These are phyloP conservation scores for Leptinotarsa lineolata DNA, from an alignment of 1,140 invertebrate genomes.

Conservation along the genomic window DNA sequence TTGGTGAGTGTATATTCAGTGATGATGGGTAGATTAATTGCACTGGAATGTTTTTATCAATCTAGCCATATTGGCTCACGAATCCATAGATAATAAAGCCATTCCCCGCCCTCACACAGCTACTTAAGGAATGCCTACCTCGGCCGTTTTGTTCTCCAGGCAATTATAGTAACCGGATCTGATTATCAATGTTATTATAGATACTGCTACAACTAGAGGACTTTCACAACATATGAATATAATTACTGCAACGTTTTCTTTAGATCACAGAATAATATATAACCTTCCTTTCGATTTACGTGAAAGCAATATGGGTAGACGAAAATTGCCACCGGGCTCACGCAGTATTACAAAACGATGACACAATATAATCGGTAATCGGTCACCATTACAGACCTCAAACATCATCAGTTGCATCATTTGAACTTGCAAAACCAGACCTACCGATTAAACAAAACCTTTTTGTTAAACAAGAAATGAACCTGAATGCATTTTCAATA, in stretches of 20 bases:
- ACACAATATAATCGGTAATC: not conserved
- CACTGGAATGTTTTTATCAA: no score
- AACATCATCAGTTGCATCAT: constrained; percentile 1
- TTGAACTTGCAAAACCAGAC: constrained; percentile 1
- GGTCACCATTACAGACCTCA: not conserved
- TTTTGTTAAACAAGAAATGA: not conserved
- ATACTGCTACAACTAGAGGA: constrained; percentile 3
- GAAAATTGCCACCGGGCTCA: not conserved
- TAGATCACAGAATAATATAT: not conserved
- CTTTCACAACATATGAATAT: constrained; percentile 8
- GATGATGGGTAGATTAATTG: no score
- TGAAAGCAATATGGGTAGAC: constrained; percentile 6
- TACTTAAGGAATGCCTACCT: not conserved
- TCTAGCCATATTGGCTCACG: no score
- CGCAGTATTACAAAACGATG: not conserved
- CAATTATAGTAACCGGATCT: not conserved
- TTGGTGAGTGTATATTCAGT: no score
- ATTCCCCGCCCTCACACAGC: no score
- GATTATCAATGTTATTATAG: constrained; percentile 1
- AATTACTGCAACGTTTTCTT: not conserved
- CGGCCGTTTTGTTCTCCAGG: not conserved
- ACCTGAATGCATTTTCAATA: not conserved
- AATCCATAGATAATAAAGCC: no score
- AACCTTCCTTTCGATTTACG: constrained; percentile 8
- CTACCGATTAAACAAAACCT: not conserved